phyloP scores from a whole-genome alignment of 2,797 vertebrate species.

The Rachycentron canadum region DNA sequence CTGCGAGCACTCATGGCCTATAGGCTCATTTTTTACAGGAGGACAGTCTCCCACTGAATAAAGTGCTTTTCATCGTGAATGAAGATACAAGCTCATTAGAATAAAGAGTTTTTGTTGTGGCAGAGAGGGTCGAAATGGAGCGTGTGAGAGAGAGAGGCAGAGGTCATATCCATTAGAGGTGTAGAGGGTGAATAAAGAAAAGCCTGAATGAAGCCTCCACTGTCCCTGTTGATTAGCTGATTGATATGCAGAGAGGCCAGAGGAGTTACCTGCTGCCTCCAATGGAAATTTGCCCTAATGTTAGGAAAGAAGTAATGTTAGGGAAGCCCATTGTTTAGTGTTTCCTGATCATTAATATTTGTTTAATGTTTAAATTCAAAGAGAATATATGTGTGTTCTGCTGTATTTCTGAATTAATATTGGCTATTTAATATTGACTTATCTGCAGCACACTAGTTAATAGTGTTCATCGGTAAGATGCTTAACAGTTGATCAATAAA shows the following conservation, averaged over 20 bases:
- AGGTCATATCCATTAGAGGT: conserved; percentile 77
- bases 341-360: not conserved
- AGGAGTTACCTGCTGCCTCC: conserved; percentile 58
- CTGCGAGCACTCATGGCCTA: not conserved
- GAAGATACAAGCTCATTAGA: conserved; percentile 53
- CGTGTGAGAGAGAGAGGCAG: conserved; percentile 40
- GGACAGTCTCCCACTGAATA: conserved; percentile 1
- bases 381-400: not conserved
- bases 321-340: conserved; percentile 5
- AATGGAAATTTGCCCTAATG: conserved; percentile 48
- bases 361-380: conserved; percentile 13
- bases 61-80: conserved; percentile 51
- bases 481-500: conserved; percentile 31
- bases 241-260: conserved; percentile 69
- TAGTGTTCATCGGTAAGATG: conserved; percentile 9
- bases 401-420: not conserved
- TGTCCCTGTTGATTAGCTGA: conserved; percentile 69
- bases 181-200: conserved; percentile 67
- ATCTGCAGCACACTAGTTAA: not conserved
- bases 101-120: conserved; percentile 57
- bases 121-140: conserved; percentile 49
- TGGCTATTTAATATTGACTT: too few relatives aligned
- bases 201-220: conserved; percentile 61
- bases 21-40: not conserved
- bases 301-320: conserved; percentile 23